Evolutionary conservation across 1,140 invertebrate genomes (phyloP), one percentile per base, ranked within the genome.

Genomic region (Ctenoplectra terminalis): DNA sequence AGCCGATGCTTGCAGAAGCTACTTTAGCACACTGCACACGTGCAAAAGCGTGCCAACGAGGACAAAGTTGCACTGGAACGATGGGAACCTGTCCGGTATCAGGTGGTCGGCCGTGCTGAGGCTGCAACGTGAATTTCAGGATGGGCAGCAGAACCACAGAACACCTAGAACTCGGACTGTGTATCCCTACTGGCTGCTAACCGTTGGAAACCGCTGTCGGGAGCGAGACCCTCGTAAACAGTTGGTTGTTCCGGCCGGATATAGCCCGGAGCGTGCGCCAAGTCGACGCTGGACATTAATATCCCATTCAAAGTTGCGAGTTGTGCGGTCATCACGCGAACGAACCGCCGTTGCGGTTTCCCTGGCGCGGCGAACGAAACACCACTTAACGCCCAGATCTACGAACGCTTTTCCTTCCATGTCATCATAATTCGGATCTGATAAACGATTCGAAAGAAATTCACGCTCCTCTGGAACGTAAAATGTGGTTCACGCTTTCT

Each of bases 261-360:
- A 73, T 83, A 76, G 81, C 81, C 81, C 40, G 61, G 23, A 67
- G 75, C 75, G 71, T 46, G 58, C 50, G 26, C 3, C 73, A 83
- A 86, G 77, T 84, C 76, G 73, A 64, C 63, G 73, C 69, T 69
- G 86, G 88, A 92, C 90, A 92, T 91, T 92, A 91, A 92, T 92
- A 92, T 91, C 90, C 90, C 90, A 91, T 92, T 92, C 90, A 81
- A 87, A 91, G 90, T 92, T 92, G 82, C 84, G 89, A 92, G 90
- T 91, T 91, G 86, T 85, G 91, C 77, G 90, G 90, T 91, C 69
- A 67, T 60, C 60, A 69, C 67, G 58, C 48, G 46, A 77, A 70
- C 81, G 82, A 75, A 66, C 48, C 60, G 79, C 43, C 77, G 63
- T 75, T 78, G 79, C 63, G 83, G 77, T 66, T 56, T 56, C 43